Percentiles rank a stretch among this genome's conserved stretches.
These are phyloP conservation scores for Cepphus grylle DNA, from an alignment of 2,113 vertebrate species.

Conservation along the genomic window DNA sequence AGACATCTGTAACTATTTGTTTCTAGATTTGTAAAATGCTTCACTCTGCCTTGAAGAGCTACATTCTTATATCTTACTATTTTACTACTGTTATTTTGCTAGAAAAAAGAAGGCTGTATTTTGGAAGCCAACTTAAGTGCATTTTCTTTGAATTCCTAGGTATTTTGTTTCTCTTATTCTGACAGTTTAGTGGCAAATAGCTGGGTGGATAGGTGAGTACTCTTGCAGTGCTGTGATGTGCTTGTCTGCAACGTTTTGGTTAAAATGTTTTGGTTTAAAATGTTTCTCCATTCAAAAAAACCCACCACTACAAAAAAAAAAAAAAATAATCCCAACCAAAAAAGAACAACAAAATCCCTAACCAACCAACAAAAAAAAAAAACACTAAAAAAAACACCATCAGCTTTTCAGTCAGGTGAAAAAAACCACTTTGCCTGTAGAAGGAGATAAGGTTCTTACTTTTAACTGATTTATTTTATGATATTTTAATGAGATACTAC, in stretches of 20 bases:
- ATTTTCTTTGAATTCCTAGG: not conserved
- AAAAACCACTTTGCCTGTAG: not conserved
- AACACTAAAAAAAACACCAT: not conserved
- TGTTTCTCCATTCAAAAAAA: not conserved
- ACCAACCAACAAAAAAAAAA: not conserved
- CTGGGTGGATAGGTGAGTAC: not conserved
- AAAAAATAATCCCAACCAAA: not conserved
- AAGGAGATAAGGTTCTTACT: not conserved
- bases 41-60: not conserved
- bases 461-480: not conserved
- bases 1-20: not conserved
- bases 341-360: not conserved
- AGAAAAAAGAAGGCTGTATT: not conserved
- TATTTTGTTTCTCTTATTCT: not conserved
- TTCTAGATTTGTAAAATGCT: not conserved
- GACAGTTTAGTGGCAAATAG: not conserved
- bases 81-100: not conserved
- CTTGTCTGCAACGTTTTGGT: not conserved
- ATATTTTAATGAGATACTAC: not conserved
- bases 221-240: not conserved
- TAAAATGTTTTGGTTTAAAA: not conserved
- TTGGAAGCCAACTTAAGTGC: not conserved
- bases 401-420: not conserved
- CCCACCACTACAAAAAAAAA: not conserved
- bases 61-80: not conserved